These are phyloP conservation scores for Pagrus major DNA, from an alignment of 2,113 vertebrate genomes.

Conservation along the genomic window DNA sequence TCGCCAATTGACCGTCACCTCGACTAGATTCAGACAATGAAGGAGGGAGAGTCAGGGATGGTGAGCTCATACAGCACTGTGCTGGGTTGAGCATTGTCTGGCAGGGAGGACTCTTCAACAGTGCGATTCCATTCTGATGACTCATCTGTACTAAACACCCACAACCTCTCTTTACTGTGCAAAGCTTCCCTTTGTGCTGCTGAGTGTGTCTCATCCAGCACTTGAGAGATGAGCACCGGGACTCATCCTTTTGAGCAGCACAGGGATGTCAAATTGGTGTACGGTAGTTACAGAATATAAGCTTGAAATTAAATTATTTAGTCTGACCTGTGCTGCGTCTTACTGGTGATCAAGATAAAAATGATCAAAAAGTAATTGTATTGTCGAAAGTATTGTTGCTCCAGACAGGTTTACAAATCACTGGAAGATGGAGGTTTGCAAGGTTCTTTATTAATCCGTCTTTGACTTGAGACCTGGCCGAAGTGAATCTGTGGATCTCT, in stretches of 20 bases:
- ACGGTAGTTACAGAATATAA: neutral
- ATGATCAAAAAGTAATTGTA: too few species aligned
- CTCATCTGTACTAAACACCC: constrained; percentile 70
- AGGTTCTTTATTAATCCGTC: neutral
- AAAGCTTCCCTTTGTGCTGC: constrained; percentile 57
- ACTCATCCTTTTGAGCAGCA: constrained; percentile 11
- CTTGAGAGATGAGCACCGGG: constrained; percentile 42
- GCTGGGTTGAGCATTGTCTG: constrained; percentile 39
- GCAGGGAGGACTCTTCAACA: constrained; percentile 57
- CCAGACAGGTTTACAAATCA: neutral
- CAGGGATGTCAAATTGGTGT: neutral
- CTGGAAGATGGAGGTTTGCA: neutral
- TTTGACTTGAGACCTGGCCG: neutral
- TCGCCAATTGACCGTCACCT: constrained; percentile 58
- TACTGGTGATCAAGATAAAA: neutral
- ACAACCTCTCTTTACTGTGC: constrained; percentile 41
- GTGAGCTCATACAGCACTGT: constrained; percentile 45
- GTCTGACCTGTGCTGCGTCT: neutral
- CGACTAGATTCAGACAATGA: constrained; percentile 42
- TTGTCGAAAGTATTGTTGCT: too few species aligned
- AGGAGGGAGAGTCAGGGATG: constrained; percentile 52
- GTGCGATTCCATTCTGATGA: constrained; percentile 68
- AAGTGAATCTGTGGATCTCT: neutral
- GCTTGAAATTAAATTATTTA: neutral
- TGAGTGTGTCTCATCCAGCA: constrained; percentile 51